Conservation (phyloP, 2,113 vertebrate species). For the Aptenodytes forsteri region DNA sequence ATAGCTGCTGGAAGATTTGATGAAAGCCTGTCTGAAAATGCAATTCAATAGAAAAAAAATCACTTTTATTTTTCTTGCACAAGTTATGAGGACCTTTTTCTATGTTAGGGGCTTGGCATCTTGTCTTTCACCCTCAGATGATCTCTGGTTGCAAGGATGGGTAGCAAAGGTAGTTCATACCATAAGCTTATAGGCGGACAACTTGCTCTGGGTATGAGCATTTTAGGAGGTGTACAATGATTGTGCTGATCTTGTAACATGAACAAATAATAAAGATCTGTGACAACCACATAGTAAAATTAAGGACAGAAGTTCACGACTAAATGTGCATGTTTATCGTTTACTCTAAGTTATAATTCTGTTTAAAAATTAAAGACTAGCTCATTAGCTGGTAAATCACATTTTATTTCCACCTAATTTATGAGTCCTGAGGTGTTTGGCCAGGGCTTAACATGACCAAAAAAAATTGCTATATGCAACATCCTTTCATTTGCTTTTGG, state of each 20-base stretch:
- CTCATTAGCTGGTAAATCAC: constrained; percentile 8
- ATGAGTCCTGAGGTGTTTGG: constrained; percentile 12
- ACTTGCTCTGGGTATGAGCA: not conserved
- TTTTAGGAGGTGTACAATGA: not conserved
- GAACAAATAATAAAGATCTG: not conserved
- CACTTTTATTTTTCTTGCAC: accelerated
- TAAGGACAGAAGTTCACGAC: not conserved
- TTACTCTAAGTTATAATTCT: not conserved
- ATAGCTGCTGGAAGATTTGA: not conserved
- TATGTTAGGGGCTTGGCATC: not conserved
- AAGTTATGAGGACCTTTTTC: not conserved
- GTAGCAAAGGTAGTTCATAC: not conserved
- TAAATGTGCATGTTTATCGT: not conserved
- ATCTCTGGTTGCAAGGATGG: not conserved
- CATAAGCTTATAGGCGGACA: not conserved
- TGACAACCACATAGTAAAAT: not conserved
- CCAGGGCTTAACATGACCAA: not conserved
- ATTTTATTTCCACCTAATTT: constrained; percentile 10
- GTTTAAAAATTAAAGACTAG: not conserved
- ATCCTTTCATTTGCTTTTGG: constrained; percentile 41
- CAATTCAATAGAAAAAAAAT: not conserved
- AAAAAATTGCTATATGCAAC: not conserved
- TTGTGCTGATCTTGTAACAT: not conserved
- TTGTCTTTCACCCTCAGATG: not conserved
- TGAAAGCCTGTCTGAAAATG: not conserved